Evolutionary conservation across 1,140 invertebrate species (phyloP).

Genomic region (Pinna nobilis): DNA sequence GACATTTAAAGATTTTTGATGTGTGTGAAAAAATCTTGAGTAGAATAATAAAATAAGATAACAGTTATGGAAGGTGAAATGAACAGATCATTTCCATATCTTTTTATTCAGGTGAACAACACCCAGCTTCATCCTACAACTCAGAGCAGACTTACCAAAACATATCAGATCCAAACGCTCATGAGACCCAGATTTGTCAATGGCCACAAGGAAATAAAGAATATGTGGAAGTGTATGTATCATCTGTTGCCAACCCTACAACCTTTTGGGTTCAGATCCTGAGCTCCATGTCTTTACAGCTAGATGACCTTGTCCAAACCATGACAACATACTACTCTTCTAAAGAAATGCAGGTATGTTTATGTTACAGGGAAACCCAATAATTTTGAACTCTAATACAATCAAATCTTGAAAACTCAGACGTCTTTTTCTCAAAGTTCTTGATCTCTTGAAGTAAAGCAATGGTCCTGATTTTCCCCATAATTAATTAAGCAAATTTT

Average conservation of each 20-base stretch:
- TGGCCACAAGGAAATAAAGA: conserved; percentile 29
- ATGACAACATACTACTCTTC: conserved; percentile 33
- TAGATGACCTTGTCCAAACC: conserved; percentile 31
- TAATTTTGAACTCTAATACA: neutral
- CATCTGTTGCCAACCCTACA: conserved; percentile 33
- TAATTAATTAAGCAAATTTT: neutral
- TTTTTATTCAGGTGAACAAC: too few species aligned
- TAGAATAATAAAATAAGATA: too few species aligned
- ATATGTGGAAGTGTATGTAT: conserved; percentile 42
- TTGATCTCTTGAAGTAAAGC: too few species aligned
- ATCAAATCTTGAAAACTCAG: too few species aligned
- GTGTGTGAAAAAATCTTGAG: too few species aligned
- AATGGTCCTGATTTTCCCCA: neutral
- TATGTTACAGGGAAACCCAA: neutral
- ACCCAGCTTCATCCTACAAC: too few species aligned
- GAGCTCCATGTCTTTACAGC: conserved; percentile 26
- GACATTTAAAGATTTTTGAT: too few species aligned
- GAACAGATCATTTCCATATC: too few species aligned
- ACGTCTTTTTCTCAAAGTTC: too few species aligned
- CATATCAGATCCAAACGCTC: neutral
- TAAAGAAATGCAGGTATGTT: conserved; percentile 26
- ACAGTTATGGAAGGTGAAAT: too few species aligned
- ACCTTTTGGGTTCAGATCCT: conserved; percentile 39
- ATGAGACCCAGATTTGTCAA: too few species aligned
- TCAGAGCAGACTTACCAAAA: too few species aligned